Percentiles rank a stretch among this genome's conserved stretches.
phyloP scores from a whole-genome alignment of 2,888 invertebrate genomes.

The Acanthosepion lycidas region DNA sequence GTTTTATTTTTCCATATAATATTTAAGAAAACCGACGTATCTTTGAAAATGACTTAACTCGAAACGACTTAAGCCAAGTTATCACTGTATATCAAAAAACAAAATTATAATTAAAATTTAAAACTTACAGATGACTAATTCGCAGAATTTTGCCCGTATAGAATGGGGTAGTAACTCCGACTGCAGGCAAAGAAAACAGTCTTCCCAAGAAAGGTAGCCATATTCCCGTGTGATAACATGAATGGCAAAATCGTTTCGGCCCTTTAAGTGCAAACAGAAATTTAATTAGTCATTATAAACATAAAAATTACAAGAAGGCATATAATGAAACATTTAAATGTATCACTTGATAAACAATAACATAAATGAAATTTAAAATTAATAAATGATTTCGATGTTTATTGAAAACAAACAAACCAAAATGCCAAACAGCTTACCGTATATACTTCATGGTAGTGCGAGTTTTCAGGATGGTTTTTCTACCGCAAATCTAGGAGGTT shows the following conservation, averaged over 20 bases:
- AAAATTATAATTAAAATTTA: not conserved
- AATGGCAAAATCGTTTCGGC: slow-evolving; percentile 73
- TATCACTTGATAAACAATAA: not conserved
- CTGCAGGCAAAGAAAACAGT: slow-evolving; percentile 73
- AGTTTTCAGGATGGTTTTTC: no score
- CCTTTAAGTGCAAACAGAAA: slow-evolving; percentile 60
- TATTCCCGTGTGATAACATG: slow-evolving; percentile 72
- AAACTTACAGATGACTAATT: slow-evolving; percentile 72
- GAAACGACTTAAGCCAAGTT: no score
- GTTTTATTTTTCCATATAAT: no score
- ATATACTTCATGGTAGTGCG: no score
- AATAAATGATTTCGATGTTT: not conserved
- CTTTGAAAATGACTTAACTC: no score
- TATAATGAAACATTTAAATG: not conserved
- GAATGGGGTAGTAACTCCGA: slow-evolving; percentile 71
- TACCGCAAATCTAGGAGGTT: no score
- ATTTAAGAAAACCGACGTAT: no score
- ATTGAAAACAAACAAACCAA: not conserved
- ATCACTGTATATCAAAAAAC: no score
- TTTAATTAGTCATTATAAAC: slow-evolving; percentile 40
- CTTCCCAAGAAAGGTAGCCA: slow-evolving; percentile 74
- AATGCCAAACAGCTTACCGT: no score
- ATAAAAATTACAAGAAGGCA: not conserved
- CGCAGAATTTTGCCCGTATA: slow-evolving; percentile 73
- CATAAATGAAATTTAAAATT: not conserved